Evolutionary conservation across 2,797 vertebrate species (phyloP), one percentile per base, ranked within the genome.

Genomic region (Capromys pilorides): DNA sequence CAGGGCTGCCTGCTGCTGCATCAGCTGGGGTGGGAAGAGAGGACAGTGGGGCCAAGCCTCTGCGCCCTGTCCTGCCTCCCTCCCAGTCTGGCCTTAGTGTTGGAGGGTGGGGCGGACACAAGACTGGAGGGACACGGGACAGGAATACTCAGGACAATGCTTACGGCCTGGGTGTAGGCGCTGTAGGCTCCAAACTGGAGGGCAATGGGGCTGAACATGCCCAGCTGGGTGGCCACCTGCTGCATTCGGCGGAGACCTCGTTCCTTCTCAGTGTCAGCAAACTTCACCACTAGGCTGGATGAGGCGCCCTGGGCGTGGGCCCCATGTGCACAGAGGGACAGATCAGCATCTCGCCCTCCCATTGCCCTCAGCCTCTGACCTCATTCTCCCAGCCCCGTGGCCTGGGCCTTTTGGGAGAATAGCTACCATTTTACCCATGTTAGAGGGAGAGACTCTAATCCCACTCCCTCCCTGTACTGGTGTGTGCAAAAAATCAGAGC

Each of bases 201-300:
- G 54, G 99, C 99, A 89, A 99, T 99, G 92, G 99, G 99, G 97
- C 99, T 99, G 98, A 99, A 99, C 98, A 99, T 99, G 97, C 99
- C 99, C 92, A 99, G 98, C 98, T 99, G 99, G 59, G 98, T 99
- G 91, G 99, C 99, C 97, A 99, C 99, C 98, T 99, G 99, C 98
- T 99, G 99, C 99, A 99, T 99, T 85, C 99, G 98, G 94, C 99
- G 98, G 95, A 99, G 98, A 0, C 99, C 99, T 24, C 99, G 98
- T 98, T 99, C 99, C 97, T 99, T 99, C 98, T 99, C 99, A 0
- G 99, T 99, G 98, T 99, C 99, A 0, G 99, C 99, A 28, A 99
- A 99, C 98, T 99, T 99, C 96, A 99, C 99, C 98, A 99, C 99
- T 97, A 99, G 98, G 97, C 99, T 99, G 97, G 99, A 99, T 0